Evolutionary conservation across 2,797 vertebrate genomes (phyloP).

Genomic region (Rhadinocentrus ornatus): DNA sequence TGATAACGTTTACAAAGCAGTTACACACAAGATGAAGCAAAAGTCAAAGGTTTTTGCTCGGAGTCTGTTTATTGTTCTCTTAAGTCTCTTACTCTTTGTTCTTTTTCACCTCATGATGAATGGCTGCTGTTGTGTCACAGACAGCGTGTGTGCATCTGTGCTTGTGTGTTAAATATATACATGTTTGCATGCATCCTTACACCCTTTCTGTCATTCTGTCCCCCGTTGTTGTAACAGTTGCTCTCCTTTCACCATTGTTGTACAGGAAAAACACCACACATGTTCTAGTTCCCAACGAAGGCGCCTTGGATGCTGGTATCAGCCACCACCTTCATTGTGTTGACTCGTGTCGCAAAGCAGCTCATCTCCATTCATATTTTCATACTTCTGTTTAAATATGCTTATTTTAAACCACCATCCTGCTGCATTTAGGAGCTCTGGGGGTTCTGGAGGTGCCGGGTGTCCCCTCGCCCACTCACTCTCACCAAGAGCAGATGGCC

Average conservation of each 20-base stretch:
- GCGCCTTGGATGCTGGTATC: background rate
- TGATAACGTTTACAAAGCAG: conserved; percentile 16
- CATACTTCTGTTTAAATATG: conserved; percentile 48
- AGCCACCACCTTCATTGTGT: conserved; percentile 24
- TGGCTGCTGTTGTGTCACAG: conserved; percentile 39
- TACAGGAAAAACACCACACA: conserved; percentile 52
- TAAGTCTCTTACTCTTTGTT: conserved; percentile 45
- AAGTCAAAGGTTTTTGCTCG: conserved; percentile 30
- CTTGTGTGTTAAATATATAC: conserved; percentile 34
- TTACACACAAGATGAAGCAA: conserved; percentile 21
- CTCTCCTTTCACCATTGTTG: conserved; percentile 56
- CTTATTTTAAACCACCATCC: conserved; percentile 29
- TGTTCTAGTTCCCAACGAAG: conserved; percentile 65
- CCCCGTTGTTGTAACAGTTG: conserved; percentile 69
- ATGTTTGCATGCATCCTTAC: conserved; percentile 46
- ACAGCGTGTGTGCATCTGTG: conserved; percentile 54
- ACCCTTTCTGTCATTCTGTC: conserved; percentile 28
- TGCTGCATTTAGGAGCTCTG: conserved; percentile 35
- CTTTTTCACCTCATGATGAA: conserved; percentile 55
- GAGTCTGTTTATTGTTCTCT: conserved; percentile 21
- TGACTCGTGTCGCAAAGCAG: conserved; percentile 7
- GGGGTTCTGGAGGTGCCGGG: conserved; percentile 61
- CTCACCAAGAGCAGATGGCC: conserved; percentile 79
- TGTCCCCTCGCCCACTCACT: conserved; percentile 74
- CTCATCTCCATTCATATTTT: conserved; percentile 66